Conservation (phyloP, 2,888 invertebrate species). For the Cheilosia grossa region DNA sequence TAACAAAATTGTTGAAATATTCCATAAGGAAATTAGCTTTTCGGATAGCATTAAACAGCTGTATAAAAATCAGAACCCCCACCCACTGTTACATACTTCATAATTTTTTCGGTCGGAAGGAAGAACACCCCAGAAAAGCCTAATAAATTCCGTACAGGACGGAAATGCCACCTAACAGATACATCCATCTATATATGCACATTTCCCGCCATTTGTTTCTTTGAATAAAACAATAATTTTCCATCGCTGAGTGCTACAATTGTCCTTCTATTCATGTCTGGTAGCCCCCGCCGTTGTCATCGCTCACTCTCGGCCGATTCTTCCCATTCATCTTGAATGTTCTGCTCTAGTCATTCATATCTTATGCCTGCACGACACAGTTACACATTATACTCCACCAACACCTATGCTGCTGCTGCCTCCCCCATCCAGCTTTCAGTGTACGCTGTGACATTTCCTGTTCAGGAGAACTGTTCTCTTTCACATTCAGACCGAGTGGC, state of each 20-base stretch:
- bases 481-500: slow-evolving; percentile 14
- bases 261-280: slow-evolving; percentile 45
- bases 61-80: too few species aligned
- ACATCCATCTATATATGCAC: too few species aligned
- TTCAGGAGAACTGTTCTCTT: slow-evolving; percentile 28
- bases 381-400: background rate
- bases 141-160: too few species aligned
- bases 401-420: background rate
- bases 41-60: too few species aligned
- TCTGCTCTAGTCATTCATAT: slow-evolving; percentile 40
- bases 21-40: too few species aligned
- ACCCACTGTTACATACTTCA: too few species aligned
- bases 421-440: background rate
- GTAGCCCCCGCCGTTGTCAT: slow-evolving; percentile 1
- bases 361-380: slow-evolving; percentile 1
- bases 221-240: slow-evolving; percentile 46
- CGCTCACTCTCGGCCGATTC: background rate
- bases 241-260: slow-evolving; percentile 44
- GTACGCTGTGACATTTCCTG: slow-evolving; percentile 20
- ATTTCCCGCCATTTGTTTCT: slow-evolving; percentile 5
- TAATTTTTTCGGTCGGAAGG: too few species aligned
- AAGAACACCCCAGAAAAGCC: too few species aligned
- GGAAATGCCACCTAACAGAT: too few species aligned
- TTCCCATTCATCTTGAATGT: slow-evolving; percentile 24
- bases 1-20: too few species aligned